Base-by-base conservation (phyloP, 2,888 invertebrate genomes). In the Tyria jacobaeae region DNA sequence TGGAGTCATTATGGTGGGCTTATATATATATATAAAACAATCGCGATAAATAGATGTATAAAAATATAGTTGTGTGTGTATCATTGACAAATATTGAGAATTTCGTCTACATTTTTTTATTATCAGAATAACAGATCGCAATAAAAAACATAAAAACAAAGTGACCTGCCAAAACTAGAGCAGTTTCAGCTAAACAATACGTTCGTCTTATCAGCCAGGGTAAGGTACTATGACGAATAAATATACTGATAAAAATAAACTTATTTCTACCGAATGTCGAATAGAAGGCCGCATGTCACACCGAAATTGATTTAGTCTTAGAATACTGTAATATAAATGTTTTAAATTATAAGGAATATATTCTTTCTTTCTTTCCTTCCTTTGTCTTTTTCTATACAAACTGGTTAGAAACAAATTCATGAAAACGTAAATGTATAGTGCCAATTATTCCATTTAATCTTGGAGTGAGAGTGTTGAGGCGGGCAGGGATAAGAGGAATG, bases 241-340 rank as follows among this genome's bases (percentile, higher is more conserved):
- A 92, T 89, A 90, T 78, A 79, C 81, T 82, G 89, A 92, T 91
- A 92, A 91, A 90, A 91, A 89, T 87, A 89, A 89, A 89, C 84
- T 89, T 91, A 89, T 91, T 91, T 90, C 88, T 89, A 55, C 85
- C 83, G 83, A 89, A 88, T 82, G 84, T 88, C 87, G 88, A 89
- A 89, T 86, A 84, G 79, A 79, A 82, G 75, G 66, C 54, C 27
- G 52, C 1, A 0, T 70, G 59, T 89, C 60, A 91, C 89, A 91
- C 91, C 85, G 84, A 70, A 7, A 51, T 39, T 76, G 70, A 60
- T 61, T 5, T 3, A 21, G 21, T 44, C 7, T 31, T 6, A 31
- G 27, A 4, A 31, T 31, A 31, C 4, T n/a, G n/a, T n/a, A n/a
- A n/a, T 27, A 27, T 27, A 27, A 27, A 27, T 27, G 27, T n/a